Base-by-base conservation (phyloP, 2,797 vertebrate genomes). In the Chaetodon trifasciatus region DNA sequence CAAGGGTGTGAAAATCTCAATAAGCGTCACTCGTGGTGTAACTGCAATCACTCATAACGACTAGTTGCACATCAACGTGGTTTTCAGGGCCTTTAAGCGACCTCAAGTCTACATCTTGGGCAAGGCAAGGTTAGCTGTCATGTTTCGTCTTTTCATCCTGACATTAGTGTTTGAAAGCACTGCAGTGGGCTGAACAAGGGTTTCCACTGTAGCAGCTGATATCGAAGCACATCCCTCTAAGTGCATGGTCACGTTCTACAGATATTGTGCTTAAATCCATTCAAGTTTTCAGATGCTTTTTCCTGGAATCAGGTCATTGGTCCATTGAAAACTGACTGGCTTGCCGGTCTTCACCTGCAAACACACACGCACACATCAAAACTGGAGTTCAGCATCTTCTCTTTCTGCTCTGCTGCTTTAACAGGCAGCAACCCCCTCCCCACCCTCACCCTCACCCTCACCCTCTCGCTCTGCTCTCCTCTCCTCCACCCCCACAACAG, bases 391-490 rank as follows among this genome's bases (percentile, higher is more conserved):
- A 44, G 83, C 12, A 1, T 71, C 75, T 83, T 63, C 23, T 52
- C 69, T 86, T 84, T 85, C 82, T 88, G 87, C 87, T 89, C 84
- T 79, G 74, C 80, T 91, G 88, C 89, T 91, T 85, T 89, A 86
- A 91, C 73, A 87, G 68, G 19, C 84, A 79, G 32, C 37, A 0
- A 39, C 56, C 37, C 52, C n/a, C 39, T 7, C 17, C 16, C 37
- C 24, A 3, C 8, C 15, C 70, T 6, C 62, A 3, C 32, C 40
- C 68, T 7, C 73, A 8, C 3, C 3, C 32, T 46, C n/a, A n/a
- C n/a, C 24, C 46, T 37, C 23, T 8, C 37, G n/a, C 58, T 37
- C 68, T 8, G 1, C 81, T 46, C 76, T 49, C 52, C 70, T 58
- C 78, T 53, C 16, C 8, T 81, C 88, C 86, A 81, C 82, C 78